phyloP scores from a whole-genome alignment of 2,888 invertebrate species.

The Callyntrura guangdongensis region DNA sequence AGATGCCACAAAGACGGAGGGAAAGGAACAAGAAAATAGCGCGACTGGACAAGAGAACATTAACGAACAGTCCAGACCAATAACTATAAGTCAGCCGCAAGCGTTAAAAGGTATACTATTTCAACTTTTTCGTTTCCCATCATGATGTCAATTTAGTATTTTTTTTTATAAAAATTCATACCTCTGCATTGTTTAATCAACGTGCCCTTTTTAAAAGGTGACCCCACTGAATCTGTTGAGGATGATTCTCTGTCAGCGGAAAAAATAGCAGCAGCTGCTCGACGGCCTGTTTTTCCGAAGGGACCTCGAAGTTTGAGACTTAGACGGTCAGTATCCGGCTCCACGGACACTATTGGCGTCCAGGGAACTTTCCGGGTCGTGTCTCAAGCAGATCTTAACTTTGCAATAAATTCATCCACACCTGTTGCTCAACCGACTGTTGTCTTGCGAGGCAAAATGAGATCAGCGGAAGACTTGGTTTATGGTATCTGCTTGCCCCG shows the following conservation, averaged over 20 bases:
- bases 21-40: constrained; percentile 53
- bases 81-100: constrained; percentile 66
- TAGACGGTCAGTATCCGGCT: constrained; percentile 80
- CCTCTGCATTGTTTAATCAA: background rate
- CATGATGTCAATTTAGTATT: background rate
- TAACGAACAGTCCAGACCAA: background rate
- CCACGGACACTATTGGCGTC: constrained; percentile 93
- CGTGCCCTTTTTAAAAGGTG: constrained; percentile 43
- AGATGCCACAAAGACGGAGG: constrained; percentile 33
- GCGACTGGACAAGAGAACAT: background rate
- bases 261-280: constrained; percentile 50
- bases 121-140: background rate
- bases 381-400: constrained; percentile 96
- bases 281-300: constrained; percentile 89
- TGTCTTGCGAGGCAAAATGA: constrained; percentile 81
- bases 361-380: constrained; percentile 96
- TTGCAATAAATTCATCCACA: constrained; percentile 92
- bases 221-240: constrained; percentile 60
- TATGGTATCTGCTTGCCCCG: constrained; percentile 97
- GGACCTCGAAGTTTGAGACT: constrained; percentile 89
- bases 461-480: constrained; percentile 90
- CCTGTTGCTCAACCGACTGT: constrained; percentile 85
- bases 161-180: background rate
- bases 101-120: constrained; percentile 76
- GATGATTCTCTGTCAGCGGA: constrained; percentile 75